Base-by-base conservation (phyloP, 2,113 vertebrate species). In the Rhynchomys soricoides region DNA sequence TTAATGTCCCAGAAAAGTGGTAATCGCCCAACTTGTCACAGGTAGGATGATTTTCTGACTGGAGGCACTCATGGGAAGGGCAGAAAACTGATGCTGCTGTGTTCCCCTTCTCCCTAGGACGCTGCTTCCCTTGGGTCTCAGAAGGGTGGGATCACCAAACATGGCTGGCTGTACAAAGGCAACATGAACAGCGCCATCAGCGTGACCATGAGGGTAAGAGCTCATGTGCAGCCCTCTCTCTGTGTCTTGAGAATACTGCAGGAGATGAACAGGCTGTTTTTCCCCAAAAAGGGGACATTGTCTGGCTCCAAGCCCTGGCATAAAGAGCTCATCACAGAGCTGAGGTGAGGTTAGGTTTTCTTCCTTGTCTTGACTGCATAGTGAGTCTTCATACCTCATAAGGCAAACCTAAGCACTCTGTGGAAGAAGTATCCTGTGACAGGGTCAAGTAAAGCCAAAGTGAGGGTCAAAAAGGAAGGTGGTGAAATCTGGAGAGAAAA, bases 121-220 rank as follows among this genome's bases (percentile, higher is more conserved):
- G 99, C 99, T 1, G 99, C 99, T 79, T 99, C 99, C 95, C 98
- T 99, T 2, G 99, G 99, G 21, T 99, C 99, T 94, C 99, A 99
- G 98, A 99, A 99, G 97, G 99, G 99, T 0, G 99, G 99, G 26
- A 99, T 99, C 98, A 99, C 99, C 96, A 99, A 99, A 96, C 99
- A 99, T 81, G 99, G 99, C 95, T 99, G 99, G 99, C 98, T 99
- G 16, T 99, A 99, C 97, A 99, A 99, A 98, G 99, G 99, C 98
- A 99, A 99, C 98, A 99, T 99, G 99, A 99, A 99, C 98, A 99
- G 99, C 78, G 99, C 99, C 21, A 99, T 99, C 98, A 99, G 99
- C 24, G 99, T 99, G 96, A 99, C 99, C 79, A 99, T 99, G 99
- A 98, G 99, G 99, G 99, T 99, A 98, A 99, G 99, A 45, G 71